Percentiles rank a stretch among this genome's conserved stretches.
These are phyloP conservation scores for Drosophila bocqueti DNA, from an alignment of 1,140 invertebrate species.

Conservation along the genomic window DNA sequence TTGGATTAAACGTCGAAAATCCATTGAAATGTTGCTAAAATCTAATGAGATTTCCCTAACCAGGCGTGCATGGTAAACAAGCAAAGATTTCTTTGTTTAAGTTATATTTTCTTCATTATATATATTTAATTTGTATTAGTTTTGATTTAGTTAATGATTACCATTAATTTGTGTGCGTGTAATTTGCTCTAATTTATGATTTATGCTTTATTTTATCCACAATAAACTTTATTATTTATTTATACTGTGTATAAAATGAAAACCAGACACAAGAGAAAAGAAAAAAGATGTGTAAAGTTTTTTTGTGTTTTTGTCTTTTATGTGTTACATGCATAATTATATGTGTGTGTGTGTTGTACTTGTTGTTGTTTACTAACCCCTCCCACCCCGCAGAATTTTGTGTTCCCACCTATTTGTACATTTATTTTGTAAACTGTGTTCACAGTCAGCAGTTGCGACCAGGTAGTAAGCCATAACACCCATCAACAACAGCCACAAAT, in stretches of 20 bases:
- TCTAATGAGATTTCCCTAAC: background rate
- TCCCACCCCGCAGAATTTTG: slow-evolving; percentile 4
- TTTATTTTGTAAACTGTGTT: slow-evolving; percentile 35
- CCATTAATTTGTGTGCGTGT: slow-evolving; percentile 36
- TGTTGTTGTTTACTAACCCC: slow-evolving; percentile 68
- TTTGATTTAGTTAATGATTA: slow-evolving; percentile 36
- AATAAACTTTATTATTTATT: slow-evolving; percentile 59
- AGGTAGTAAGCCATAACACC: slow-evolving; percentile 39
- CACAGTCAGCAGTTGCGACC: slow-evolving; percentile 8
- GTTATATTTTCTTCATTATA: background rate
- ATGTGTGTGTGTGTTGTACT: slow-evolving; percentile 55
- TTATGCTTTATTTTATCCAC: slow-evolving; percentile 31
- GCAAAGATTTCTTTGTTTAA: slow-evolving; percentile 24
- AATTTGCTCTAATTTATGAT: slow-evolving; percentile 25
- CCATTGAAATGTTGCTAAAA: slow-evolving; percentile 3
- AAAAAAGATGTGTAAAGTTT: slow-evolving; percentile 35
- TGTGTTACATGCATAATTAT: slow-evolving; percentile 30
- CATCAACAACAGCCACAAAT: slow-evolving; percentile 24
- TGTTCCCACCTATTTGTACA: slow-evolving; percentile 34
- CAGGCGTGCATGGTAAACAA: slow-evolving; percentile 17
- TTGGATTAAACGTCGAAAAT: background rate
- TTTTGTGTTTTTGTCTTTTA: slow-evolving; percentile 30
- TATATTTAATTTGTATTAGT: slow-evolving; percentile 31
- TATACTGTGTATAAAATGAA: slow-evolving; percentile 46
- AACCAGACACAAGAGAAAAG: slow-evolving; percentile 6